Evolutionary conservation across 1,140 invertebrate genomes (phyloP), one percentile per base, ranked within the genome.

Genomic region (Musca vetustissima): DNA sequence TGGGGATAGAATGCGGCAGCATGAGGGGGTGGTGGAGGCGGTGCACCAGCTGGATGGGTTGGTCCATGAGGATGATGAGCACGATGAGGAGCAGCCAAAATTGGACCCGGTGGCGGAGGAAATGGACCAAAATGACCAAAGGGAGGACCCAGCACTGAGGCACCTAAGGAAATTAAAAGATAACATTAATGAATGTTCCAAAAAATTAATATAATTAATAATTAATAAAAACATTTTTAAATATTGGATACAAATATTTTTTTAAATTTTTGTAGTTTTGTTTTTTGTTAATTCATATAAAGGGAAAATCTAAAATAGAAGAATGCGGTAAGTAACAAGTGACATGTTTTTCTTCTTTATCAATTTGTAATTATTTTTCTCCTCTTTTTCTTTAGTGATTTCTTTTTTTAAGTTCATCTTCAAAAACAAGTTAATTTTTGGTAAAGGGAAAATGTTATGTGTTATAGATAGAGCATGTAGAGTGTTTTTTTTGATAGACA

Each of bases 1-100:
- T 85, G 83, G 64, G 84, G 85, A 66, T 80, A 83, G 70, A 83
- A 83, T 1, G 84, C 78, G 81, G 83, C 79, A 83, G 84, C 69
- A 85, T 85, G 61, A 81, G 77, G 49, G 79, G 74, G 70, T 77
- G 77, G 66, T 47, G 79, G 82, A 13, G 49, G 43, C 28, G 65
- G 61, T 22, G 17, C 24, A 64, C 43, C 36, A 2, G 36, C 36
- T 43, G 36, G 36, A 25, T 64, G 43, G 9, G 65, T n/a, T 14
- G 70, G 55, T 75, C 77, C 73, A 49, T 65, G 59, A 2, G 74
- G 72, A 67, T 87, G 78, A 83, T 84, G 83, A 80, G 85, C 72
- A 83, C 86, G 73, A 83, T 84, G 72, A 73, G 79, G 72, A 77
- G 83, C 69, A 32, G 83, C 79, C 15, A 70, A 71, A 28, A 70